Evolutionary conservation across 2,797 vertebrate genomes (phyloP).

Genomic region (Clarias pachynema): DNA sequence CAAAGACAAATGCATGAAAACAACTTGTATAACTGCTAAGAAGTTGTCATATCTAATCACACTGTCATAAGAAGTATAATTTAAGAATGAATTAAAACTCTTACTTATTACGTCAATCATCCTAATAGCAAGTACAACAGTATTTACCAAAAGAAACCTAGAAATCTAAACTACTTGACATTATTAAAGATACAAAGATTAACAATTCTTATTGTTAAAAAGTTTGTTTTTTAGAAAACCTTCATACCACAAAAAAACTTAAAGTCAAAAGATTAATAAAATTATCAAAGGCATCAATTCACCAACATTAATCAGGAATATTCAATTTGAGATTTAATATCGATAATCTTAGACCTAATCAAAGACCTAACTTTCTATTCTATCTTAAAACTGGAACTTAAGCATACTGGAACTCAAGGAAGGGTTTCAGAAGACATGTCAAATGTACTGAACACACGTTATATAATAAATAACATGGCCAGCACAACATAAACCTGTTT

Average conservation of each 20-base stretch:
- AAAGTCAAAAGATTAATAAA: background rate
- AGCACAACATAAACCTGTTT: background rate
- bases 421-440: background rate
- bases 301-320: background rate
- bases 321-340: background rate
- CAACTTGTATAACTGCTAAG: background rate
- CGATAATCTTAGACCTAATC: background rate
- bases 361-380: background rate
- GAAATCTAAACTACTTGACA: no score
- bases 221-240: background rate
- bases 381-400: background rate
- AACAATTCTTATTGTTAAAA: background rate
- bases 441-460: background rate
- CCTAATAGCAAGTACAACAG: background rate
- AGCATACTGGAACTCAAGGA: background rate
- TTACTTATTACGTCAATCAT: background rate
- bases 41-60: background rate
- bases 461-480: background rate
- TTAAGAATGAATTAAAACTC: background rate
- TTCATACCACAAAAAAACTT: no score
- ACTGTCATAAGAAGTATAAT: background rate
- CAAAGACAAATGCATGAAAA: background rate
- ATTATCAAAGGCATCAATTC: background rate
- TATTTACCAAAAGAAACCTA: background rate
- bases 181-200: background rate